phyloP scores from a whole-genome alignment of 2,797 vertebrate species.

The Ceryle rudis region DNA sequence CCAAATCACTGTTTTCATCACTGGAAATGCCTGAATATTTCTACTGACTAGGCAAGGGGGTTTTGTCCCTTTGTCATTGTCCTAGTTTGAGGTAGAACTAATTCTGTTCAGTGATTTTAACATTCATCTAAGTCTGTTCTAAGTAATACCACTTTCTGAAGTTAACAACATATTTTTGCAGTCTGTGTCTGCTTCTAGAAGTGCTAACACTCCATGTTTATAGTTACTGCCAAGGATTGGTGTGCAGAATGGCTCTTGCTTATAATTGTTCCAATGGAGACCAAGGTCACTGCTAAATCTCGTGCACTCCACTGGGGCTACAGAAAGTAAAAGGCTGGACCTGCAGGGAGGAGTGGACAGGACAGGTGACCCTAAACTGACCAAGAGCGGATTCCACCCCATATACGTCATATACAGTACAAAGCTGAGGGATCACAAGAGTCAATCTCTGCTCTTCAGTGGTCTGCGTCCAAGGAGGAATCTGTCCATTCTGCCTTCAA shows the following conservation, averaged over 20 bases:
- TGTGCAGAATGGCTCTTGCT: too few species aligned
- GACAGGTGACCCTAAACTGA: too few species aligned
- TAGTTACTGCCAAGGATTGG: too few species aligned
- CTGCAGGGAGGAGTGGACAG: neutral
- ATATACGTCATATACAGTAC: too few species aligned
- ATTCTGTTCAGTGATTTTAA: neutral
- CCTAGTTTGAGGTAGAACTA: neutral
- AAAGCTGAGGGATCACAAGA: too few species aligned
- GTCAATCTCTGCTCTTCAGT: too few species aligned
- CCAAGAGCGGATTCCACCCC: too few species aligned
- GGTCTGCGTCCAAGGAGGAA: too few species aligned
- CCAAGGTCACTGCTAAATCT: neutral
- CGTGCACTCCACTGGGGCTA: neutral
- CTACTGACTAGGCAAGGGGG: neutral
- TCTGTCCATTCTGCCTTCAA: too few species aligned
- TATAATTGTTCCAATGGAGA: too few species aligned
- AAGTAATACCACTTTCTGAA: neutral
- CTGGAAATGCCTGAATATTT: neutral
- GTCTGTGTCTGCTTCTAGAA: too few species aligned
- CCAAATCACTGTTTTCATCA: neutral
- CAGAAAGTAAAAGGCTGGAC: neutral
- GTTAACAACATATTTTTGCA: neutral
- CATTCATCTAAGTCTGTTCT: neutral
- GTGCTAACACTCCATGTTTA: too few species aligned
- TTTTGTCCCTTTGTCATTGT: neutral